Base-by-base conservation (phyloP, 2,888 invertebrate genomes). In the Cantharis lateralis region DNA sequence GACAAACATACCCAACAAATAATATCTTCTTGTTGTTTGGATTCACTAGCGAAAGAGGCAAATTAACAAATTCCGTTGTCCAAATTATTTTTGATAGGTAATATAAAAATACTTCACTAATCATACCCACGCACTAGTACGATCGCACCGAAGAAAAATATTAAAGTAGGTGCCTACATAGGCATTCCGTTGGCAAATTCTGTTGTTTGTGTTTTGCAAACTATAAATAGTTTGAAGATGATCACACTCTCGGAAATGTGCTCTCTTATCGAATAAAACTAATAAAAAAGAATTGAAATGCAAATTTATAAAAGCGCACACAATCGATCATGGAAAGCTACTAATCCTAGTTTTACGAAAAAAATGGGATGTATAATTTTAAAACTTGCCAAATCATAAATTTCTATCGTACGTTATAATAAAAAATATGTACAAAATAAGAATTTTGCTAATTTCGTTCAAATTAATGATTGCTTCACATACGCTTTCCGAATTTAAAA, bases 191-290 rank as follows among this genome's bases (percentile, higher is more conserved):
- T 32, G 20, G 18, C 66, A 68, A 68, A 18, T 20, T 69, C 64
- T 64, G 72, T 48, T 72, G 72, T 64, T 61, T 20, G 64, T 32
- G 68, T 66, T 71, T 71, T 63, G 16, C 66, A 64, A 18, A 28
- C 72, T 72, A 72, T 72, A 64, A 72, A 72, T 72, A 72, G 72
- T 72, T 24, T 61, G 64, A 62, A 24, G 72, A 72, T 72, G 72
- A 72, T 72, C 72, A 68, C 61, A 72, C 32, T 66, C 48, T 13
- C 13, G 63, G 18, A 72, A 48, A 72, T 72, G 62, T 72, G 66
- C 66, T 72, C 66, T 72, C 70, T 72, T 72, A 26, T 72, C 15
- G 26, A 13, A 15, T 72, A 72, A 72, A 72, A 32, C 72, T 72
- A 72, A 66, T 72, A 72, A 32, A 64, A 64, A 66, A n/a, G n/a